Conservation (phyloP, 2,113 vertebrate species). For the Pelobates fuscus region DNA sequence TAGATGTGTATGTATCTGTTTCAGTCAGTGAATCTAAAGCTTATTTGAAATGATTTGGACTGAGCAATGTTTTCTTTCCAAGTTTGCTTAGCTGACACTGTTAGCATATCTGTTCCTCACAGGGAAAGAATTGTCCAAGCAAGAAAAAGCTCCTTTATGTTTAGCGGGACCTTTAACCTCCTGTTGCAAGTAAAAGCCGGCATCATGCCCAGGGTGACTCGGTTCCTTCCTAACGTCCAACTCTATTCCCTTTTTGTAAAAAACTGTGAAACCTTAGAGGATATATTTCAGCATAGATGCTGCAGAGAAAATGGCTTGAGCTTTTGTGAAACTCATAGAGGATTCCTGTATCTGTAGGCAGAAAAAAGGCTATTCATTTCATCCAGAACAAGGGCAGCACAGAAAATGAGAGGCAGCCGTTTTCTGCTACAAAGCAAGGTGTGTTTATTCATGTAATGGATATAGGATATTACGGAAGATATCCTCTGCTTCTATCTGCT, state of each 20-base stretch:
- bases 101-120: slow-evolving; percentile 48
- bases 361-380: slow-evolving; percentile 36
- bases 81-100: slow-evolving; percentile 48
- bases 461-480: slow-evolving; percentile 27
- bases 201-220: slow-evolving; percentile 53
- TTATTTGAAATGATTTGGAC: slow-evolving; percentile 38
- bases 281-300: slow-evolving; percentile 45
- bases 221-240: slow-evolving; percentile 50
- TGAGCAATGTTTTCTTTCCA: slow-evolving; percentile 36
- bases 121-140: slow-evolving; percentile 59
- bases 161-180: slow-evolving; percentile 64
- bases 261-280: slow-evolving; percentile 49
- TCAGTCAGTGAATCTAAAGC: slow-evolving; percentile 35
- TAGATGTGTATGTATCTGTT: slow-evolving; percentile 29
- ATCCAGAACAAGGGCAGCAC: slow-evolving; percentile 24
- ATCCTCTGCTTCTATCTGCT: neutral
- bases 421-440: slow-evolving; percentile 37
- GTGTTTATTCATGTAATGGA: slow-evolving; percentile 25
- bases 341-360: slow-evolving; percentile 33
- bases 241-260: slow-evolving; percentile 60
- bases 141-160: slow-evolving; percentile 65
- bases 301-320: slow-evolving; percentile 67
- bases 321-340: slow-evolving; percentile 54
- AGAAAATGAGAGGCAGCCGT: slow-evolving; percentile 4
- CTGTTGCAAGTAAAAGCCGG: slow-evolving; percentile 58